These are phyloP conservation scores for Bombus waltoni DNA, from an alignment of 1,140 invertebrate species.

Conservation along the genomic window DNA sequence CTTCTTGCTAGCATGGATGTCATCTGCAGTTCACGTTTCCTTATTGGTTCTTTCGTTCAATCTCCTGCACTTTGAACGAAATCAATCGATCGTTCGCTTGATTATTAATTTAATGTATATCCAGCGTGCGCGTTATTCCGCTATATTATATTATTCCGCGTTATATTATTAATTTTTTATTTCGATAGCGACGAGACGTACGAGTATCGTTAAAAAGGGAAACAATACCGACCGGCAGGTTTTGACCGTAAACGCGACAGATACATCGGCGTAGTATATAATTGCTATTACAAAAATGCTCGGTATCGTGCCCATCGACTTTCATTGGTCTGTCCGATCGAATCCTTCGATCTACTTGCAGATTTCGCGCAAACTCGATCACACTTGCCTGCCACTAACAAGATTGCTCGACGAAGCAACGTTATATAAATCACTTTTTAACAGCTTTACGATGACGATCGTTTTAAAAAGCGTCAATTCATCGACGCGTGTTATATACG, in stretches of 20 bases:
- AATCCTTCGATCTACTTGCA: slow-evolving; percentile 22
- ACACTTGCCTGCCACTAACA: slow-evolving; percentile 12
- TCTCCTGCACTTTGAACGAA: background rate
- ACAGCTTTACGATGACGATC: background rate
- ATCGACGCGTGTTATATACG: background rate
- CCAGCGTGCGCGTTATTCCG: too few relatives aligned
- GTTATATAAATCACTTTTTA: background rate
- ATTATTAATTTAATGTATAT: background rate
- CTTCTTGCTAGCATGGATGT: background rate
- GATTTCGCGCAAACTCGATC: slow-evolving; percentile 45
- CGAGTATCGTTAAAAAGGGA: background rate
- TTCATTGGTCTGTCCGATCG: slow-evolving; percentile 44
- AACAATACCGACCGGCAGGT: background rate
- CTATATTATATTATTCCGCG: too few relatives aligned
- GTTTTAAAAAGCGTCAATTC: too few relatives aligned
- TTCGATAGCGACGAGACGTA: background rate
- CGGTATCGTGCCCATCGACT: slow-evolving; percentile 48
- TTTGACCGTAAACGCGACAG: background rate
- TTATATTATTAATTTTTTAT: background rate
- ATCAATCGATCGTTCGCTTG: background rate
- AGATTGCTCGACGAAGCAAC: slow-evolving; percentile 10
- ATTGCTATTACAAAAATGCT: slow-evolving; percentile 44
- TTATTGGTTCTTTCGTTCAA: background rate
- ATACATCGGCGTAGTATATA: slow-evolving; percentile 26
- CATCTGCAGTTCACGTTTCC: background rate